Evolutionary conservation across 2,888 invertebrate genomes (phyloP).

Genomic region (Microctonus aethiopoides): DNA sequence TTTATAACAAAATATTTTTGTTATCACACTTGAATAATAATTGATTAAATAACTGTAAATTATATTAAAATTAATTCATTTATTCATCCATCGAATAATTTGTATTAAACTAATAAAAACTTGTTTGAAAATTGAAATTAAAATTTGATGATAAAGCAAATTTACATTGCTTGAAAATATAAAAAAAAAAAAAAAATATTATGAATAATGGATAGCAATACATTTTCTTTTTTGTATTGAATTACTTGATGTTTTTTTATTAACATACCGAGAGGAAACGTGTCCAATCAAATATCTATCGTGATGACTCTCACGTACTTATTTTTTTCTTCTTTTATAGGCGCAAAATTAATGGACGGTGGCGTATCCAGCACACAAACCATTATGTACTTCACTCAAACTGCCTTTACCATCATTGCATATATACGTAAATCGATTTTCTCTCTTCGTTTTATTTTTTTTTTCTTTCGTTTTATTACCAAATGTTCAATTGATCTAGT

Average conservation of each 20-base stretch:
- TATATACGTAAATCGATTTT: conserved; percentile 10
- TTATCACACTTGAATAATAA: too few species aligned
- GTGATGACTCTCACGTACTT: background rate
- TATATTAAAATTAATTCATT: background rate
- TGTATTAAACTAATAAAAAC: too few species aligned
- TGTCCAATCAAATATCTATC: conserved; percentile 21
- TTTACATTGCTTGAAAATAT: background rate
- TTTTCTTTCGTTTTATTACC: conserved; percentile 12
- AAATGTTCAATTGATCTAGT: background rate
- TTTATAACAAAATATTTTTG: background rate
- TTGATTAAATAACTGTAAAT: too few species aligned
- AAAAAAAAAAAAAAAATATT: background rate
- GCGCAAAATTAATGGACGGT: conserved; percentile 36
- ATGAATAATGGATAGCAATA: background rate
- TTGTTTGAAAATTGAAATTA: background rate
- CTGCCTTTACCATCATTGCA: conserved; percentile 20
- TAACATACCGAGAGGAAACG: background rate
- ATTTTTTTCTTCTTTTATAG: conserved; percentile 25
- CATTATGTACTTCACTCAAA: background rate
- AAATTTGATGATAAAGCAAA: background rate
- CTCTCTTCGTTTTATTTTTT: background rate
- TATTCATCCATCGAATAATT: too few species aligned
- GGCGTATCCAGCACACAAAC: background rate
- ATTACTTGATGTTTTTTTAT: background rate
- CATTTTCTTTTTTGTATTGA: background rate